Evolutionary conservation across 2,113 vertebrate genomes (phyloP), one percentile per base, ranked within the genome.

Genomic region (Xenopus borealis): DNA sequence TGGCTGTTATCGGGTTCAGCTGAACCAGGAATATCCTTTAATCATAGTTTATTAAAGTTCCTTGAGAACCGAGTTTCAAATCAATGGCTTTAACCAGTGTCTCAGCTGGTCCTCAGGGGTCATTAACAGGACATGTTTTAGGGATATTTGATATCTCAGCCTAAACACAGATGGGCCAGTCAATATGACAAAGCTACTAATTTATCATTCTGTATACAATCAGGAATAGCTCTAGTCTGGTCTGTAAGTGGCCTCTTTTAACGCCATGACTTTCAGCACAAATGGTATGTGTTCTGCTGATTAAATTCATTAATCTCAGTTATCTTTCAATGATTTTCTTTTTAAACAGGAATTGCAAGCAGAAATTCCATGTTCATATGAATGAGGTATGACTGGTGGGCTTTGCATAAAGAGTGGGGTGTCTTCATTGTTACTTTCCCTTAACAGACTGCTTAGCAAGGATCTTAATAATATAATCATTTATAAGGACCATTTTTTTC

Each of bases 111-210:
- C 53, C 53, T 55, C 53, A 55, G 16, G 53, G 53, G 53, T 55
- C 53, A 55, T 55, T 55, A 55, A 55, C 53, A 55, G 53, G 53
- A 55, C 53, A 55, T n/a, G 17, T 55, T 55, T 55, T 55, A 55
- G 53, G 53, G 53, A 55, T 55, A 55, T 55, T 55, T 55, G 53
- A 55, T 55, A 55, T 55, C 53, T 55, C 53, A 55, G 53, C 53
- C 14, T 55, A 8, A 55, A 55, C 17, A 55, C 53, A 55, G 53
- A 55, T 55, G 53, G 53, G 53, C 53, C 53, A 55, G 53, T 55
- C 53, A 55, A 55, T 55, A 55, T n/a, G 17, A 55, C 53, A 55
- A 16, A 55, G 53, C 14, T 13, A n/a, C 13, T 16, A 55, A 55
- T 55, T 55, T 55, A 55, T 55, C 53, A 55, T 55, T 16, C 53